These are phyloP conservation scores for Falco rusticolus DNA, from an alignment of 2,797 vertebrate genomes.

Conservation along the genomic window DNA sequence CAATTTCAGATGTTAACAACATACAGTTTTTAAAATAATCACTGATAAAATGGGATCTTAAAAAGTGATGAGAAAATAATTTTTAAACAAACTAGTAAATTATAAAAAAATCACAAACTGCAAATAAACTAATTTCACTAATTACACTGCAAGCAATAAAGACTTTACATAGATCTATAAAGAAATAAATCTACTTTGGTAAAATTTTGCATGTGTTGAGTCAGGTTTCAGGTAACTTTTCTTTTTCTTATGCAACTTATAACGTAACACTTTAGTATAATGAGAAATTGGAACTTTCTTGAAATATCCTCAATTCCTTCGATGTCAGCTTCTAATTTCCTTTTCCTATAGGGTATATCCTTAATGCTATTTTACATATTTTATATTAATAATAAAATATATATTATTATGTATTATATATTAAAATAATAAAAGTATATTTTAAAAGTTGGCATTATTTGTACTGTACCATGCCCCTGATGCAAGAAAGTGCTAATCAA, in stretches of 20 bases:
- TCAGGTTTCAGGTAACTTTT: not conserved
- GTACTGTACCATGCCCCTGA: not conserved
- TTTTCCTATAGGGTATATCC: not conserved
- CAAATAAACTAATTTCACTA: not conserved
- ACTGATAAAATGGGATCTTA: not conserved
- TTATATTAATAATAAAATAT: too few relatives aligned
- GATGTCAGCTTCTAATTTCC: not conserved
- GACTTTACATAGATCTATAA: not conserved
- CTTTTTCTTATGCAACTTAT: not conserved
- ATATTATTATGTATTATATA: too few relatives aligned
- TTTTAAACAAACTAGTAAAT: not conserved
- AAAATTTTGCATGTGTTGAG: not conserved
- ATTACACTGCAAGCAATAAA: not conserved
- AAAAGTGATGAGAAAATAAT: not conserved
- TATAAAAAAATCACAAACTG: not conserved
- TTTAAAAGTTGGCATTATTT: not conserved
- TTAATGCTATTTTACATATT: not conserved
- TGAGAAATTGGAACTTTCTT: not conserved
- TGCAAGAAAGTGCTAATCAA: not conserved
- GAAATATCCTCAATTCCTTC: not conserved
- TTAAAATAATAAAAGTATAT: not conserved
- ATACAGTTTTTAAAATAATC: not conserved
- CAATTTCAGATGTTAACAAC: not conserved
- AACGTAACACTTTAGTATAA: not conserved
- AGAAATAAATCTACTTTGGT: not conserved